These are phyloP conservation scores for Mormyrops boulengeri DNA, from an alignment of 2,797 vertebrate species.

Conservation along the genomic window DNA sequence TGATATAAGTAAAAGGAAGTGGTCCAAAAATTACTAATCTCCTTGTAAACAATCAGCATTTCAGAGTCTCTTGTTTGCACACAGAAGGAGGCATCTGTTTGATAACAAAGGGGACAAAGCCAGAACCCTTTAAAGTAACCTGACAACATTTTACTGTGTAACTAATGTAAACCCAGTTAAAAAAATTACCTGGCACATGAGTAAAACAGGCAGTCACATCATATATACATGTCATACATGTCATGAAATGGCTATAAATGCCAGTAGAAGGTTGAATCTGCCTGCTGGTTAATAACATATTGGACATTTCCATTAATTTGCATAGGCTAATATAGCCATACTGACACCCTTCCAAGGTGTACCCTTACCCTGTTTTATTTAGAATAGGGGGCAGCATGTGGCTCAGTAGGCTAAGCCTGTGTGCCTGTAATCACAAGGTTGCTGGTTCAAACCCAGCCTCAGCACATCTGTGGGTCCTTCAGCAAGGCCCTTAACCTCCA, in stretches of 20 bases:
- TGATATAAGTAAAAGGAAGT: conserved; percentile 29
- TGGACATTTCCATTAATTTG: background rate
- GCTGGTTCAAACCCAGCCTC: too few relatives aligned
- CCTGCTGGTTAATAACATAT: background rate
- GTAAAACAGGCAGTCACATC: background rate
- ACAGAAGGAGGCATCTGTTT: background rate
- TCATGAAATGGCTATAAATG: background rate
- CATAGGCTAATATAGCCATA: background rate
- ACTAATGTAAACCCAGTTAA: background rate
- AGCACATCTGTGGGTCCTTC: too few relatives aligned
- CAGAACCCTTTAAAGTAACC: background rate
- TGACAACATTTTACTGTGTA: background rate
- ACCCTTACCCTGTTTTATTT: background rate
- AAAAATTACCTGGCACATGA: background rate
- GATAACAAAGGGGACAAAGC: background rate
- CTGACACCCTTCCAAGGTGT: background rate
- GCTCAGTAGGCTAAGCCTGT: too few relatives aligned
- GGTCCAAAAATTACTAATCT: conserved; percentile 37
- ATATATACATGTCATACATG: background rate
- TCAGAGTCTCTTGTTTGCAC: conserved; percentile 13
- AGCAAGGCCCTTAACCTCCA: too few relatives aligned
- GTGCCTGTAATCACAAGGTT: too few relatives aligned
- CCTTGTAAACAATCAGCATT: conserved; percentile 38
- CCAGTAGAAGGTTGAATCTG: background rate
- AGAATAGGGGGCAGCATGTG: background rate